Evolutionary conservation across 2,797 vertebrate species (phyloP).

Genomic region (Australoheros facetus): DNA sequence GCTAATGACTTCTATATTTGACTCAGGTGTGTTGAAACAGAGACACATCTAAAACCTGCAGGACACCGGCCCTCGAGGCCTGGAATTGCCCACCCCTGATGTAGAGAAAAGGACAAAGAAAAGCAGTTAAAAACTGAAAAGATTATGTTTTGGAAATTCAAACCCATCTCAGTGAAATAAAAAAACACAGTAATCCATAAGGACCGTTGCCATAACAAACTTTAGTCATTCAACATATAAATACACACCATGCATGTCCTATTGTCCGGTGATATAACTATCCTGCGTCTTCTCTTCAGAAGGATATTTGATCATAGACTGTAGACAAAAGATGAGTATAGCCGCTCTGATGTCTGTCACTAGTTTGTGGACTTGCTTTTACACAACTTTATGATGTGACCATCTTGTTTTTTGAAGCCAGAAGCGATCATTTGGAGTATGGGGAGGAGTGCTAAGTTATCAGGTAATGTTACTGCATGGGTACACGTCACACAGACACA

Average conservation of each 20-base stretch:
- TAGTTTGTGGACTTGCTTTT: background rate
- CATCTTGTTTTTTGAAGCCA: background rate
- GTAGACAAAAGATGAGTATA: background rate
- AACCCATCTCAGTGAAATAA: constrained; percentile 38
- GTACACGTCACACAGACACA: background rate
- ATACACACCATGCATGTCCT: constrained; percentile 2
- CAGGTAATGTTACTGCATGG: background rate
- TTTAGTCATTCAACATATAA: background rate
- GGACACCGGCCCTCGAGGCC: no score
- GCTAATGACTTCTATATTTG: no score
- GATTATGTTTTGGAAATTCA: constrained; percentile 51
- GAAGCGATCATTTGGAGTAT: background rate
- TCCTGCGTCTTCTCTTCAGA: background rate
- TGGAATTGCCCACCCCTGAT: no score
- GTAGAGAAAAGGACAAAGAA: constrained; percentile 19
- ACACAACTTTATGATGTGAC: background rate
- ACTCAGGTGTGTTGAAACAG: no score
- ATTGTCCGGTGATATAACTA: constrained; percentile 12
- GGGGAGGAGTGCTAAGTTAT: background rate
- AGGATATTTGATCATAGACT: background rate
- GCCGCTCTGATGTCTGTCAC: background rate
- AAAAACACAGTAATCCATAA: constrained; percentile 16
- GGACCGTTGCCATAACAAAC: constrained; percentile 13
- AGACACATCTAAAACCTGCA: no score
- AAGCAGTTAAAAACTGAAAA: constrained; percentile 24